Conservation (phyloP, 2,113 vertebrate species). For the Apus apus region DNA sequence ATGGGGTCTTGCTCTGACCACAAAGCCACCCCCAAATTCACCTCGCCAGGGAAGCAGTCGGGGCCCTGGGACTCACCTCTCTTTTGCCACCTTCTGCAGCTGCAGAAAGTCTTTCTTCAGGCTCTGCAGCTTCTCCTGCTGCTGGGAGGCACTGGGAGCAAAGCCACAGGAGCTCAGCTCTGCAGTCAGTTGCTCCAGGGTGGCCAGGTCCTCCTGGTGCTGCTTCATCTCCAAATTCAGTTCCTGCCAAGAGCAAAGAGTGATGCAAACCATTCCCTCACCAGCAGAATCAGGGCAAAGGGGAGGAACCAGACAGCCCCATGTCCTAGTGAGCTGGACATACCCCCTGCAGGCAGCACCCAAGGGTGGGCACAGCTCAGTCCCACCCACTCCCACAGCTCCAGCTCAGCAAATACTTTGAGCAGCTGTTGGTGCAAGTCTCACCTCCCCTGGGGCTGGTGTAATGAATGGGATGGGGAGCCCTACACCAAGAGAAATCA, state of each 20-base stretch:
- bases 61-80: slow-evolving; percentile 78
- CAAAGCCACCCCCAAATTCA: not conserved
- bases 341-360: not conserved
- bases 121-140: slow-evolving; percentile 81
- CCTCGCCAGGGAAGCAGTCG: fast-evolving
- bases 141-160: slow-evolving; percentile 73
- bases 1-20: not conserved
- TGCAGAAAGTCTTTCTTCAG: slow-evolving; percentile 86
- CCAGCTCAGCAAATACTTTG: not conserved
- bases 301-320: no score
- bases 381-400: not conserved
- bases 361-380: fast-evolving
- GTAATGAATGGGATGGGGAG: not conserved
- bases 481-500: not conserved
- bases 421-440: not conserved
- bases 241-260: slow-evolving; percentile 78
- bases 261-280: not conserved
- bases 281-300: not conserved
- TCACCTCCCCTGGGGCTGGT: not conserved
- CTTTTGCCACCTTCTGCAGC: slow-evolving; percentile 82
- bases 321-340: fast-evolving
- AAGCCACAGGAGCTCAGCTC: slow-evolving; percentile 82
- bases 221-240: slow-evolving; percentile 87
- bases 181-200: slow-evolving; percentile 81
- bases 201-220: slow-evolving; percentile 83